Evolutionary conservation across 2,888 invertebrate species (phyloP).

Genomic region (Panzeria rudis): DNA sequence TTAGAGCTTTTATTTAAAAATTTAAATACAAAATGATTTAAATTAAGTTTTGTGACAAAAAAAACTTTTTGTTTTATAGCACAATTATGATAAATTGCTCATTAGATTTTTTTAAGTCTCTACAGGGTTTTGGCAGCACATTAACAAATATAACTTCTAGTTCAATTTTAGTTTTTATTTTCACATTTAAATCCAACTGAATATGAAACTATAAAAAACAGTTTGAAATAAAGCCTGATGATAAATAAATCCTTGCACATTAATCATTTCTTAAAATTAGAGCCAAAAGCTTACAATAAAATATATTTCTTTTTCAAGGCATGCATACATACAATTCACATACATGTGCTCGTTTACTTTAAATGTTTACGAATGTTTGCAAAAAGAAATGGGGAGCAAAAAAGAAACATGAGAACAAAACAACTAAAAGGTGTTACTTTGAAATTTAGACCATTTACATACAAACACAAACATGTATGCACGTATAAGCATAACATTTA

Average conservation of each 20-base stretch:
- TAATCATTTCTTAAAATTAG: constrained; percentile 58
- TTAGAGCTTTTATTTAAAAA: neutral
- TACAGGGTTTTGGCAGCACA: constrained; percentile 47
- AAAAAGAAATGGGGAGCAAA: neutral
- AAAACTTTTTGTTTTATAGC: neutral
- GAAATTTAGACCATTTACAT: constrained; percentile 29
- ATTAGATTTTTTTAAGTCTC: constrained; percentile 31
- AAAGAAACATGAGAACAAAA: constrained; percentile 28
- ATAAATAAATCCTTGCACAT: constrained; percentile 61
- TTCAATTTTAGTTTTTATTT: constrained; percentile 27
- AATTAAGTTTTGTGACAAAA: neutral
- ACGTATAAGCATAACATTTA: neutral
- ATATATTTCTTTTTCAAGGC: neutral
- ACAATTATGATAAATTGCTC: constrained; percentile 61
- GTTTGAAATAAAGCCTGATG: constrained; percentile 10
- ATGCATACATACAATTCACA: neutral
- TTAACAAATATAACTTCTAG: constrained; percentile 12
- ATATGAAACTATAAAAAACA: constrained; percentile 28
- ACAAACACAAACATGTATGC: neutral
- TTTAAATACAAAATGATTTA: constrained; percentile 10
- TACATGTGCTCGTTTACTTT: neutral
- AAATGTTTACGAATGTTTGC: constrained; percentile 3
- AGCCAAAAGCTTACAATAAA: constrained; percentile 44
- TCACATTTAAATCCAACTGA: constrained; percentile 31
- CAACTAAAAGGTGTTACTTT: constrained; percentile 67